Base-by-base conservation (phyloP, 2,888 invertebrate species). In the Polyploca ridens region DNA sequence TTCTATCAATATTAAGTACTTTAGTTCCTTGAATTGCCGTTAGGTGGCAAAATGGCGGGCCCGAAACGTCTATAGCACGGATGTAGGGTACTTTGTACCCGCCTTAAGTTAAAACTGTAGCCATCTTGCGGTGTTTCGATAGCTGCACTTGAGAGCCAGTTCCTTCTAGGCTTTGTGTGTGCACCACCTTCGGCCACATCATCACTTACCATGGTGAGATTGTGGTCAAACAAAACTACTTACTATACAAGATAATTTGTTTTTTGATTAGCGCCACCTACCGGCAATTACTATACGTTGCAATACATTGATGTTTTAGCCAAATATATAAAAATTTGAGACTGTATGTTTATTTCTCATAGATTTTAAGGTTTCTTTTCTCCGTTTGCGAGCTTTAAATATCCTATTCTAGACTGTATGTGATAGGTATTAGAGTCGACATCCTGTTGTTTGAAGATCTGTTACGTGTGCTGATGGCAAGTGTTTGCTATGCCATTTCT, bases 321-420 rank as follows among this genome's bases (percentile, higher is more conserved):
- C 77, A 76, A 76, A 76, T 65, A 66, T 64, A 54, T 54, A 54
- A 19, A 54, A 54, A 54, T 66, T 70, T 60, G 67, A 74, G 75
- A 77, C 75, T 78, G 74, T 67, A 69, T 68, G 65, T 62, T 74
- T 35, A 35, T 65, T 63, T 63, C 41, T 41, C 41, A 41, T 62
- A 63, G 58, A 19, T 27, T 14, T n/a, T 66, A 67, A 64, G 63
- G 58, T 61, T 64, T 49, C 62, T 67, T 65, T 64, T 33, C 54
- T 54, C 54, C 54, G 5, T 49, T 54, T 19, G 54, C 16, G 54
- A 54, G 54, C 54, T 54, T 54, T 54, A 54, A 54, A 54, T 54
- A 54, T 19, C 19, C 58, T 57, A 65, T 66, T 64, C 10, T 54
- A 66, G 64, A 63, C 64, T 64, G 44, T 63, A 69, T 60, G 62